These are phyloP conservation scores for Atractosteus spatula DNA, from an alignment of 2,113 vertebrate species.

Conservation along the genomic window DNA sequence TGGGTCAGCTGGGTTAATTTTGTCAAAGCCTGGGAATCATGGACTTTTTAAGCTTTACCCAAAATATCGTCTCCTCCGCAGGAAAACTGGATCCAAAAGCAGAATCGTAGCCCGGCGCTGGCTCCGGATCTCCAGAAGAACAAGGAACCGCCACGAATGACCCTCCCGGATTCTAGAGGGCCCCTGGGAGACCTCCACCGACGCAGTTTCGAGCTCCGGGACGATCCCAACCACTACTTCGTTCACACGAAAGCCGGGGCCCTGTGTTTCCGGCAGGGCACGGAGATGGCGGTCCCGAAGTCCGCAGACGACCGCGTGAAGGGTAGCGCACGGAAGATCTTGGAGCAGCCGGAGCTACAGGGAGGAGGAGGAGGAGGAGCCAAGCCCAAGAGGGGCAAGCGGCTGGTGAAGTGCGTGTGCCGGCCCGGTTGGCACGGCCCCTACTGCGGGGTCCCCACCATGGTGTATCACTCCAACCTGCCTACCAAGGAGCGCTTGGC, in stretches of 20 bases:
- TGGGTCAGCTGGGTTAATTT: no score
- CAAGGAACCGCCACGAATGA: neutral
- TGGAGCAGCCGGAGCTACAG: constrained; percentile 27
- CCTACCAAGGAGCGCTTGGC: constrained; percentile 92
- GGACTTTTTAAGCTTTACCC: no score
- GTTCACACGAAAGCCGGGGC: constrained; percentile 88
- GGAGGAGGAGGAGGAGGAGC: constrained; percentile 19
- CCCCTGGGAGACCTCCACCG: constrained; percentile 69
- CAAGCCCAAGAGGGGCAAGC: constrained; percentile 65
- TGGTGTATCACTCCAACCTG: constrained; percentile 95
- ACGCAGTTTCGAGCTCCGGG: constrained; percentile 66
- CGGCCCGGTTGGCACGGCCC: constrained; percentile 93
- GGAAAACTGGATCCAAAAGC: constrained; percentile 10
- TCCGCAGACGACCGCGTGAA: constrained; percentile 31
- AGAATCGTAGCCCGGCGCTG: constrained; percentile 21
- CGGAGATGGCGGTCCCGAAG: constrained; percentile 72
- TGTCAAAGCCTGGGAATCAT: no score
- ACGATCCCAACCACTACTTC: constrained; percentile 82
- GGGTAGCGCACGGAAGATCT: constrained; percentile 53
- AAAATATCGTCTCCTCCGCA: neutral
- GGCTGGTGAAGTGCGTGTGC: constrained; percentile 91
- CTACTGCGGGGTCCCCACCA: constrained; percentile 93
- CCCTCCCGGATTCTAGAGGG: constrained; percentile 30
- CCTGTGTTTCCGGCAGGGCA: constrained; percentile 87
- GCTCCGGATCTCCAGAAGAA: constrained; percentile 21